phyloP scores from a whole-genome alignment of 2,113 vertebrate species.

The Seriola rivoliana region DNA sequence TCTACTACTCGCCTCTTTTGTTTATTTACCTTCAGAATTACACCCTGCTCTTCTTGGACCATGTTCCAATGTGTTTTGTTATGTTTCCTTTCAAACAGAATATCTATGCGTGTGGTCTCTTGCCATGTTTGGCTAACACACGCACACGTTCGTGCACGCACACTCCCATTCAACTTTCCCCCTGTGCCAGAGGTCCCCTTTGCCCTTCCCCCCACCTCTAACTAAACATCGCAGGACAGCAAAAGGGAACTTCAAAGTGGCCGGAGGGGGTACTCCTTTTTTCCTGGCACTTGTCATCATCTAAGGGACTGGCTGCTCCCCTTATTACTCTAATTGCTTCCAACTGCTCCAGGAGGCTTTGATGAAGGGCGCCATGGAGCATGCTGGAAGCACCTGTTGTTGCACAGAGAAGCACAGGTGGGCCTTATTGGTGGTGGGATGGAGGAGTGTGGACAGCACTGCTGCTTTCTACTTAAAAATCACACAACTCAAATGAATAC shows the following conservation, averaged over 20 bases:
- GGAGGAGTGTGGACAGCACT: constrained; percentile 25
- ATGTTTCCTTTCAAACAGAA: constrained; percentile 82
- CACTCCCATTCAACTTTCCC: constrained; percentile 81
- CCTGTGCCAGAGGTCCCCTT: constrained; percentile 79
- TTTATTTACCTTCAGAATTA: constrained; percentile 84
- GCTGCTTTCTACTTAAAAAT: constrained; percentile 32
- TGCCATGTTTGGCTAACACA: constrained; percentile 76
- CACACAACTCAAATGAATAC: constrained; percentile 26
- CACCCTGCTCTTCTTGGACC: constrained; percentile 82
- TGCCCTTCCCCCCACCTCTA: constrained; percentile 80
- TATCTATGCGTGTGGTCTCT: constrained; percentile 84
- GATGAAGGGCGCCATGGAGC: constrained; percentile 80
- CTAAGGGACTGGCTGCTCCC: constrained; percentile 83
- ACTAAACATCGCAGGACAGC: constrained; percentile 84
- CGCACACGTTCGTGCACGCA: constrained; percentile 68
- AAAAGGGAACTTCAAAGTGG: constrained; percentile 87
- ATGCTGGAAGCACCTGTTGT: constrained; percentile 86
- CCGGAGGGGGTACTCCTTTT: constrained; percentile 81
- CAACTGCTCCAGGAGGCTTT: constrained; percentile 86
- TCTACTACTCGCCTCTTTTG: constrained; percentile 71
- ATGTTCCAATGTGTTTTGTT: constrained; percentile 83
- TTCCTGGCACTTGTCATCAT: constrained; percentile 87
- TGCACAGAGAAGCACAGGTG: constrained; percentile 79
- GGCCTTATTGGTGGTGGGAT: constrained; percentile 60
- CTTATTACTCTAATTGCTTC: constrained; percentile 88